Evolutionary conservation across 2,888 invertebrate genomes (phyloP).

Genomic region (Acanthosepion pharaonis): DNA sequence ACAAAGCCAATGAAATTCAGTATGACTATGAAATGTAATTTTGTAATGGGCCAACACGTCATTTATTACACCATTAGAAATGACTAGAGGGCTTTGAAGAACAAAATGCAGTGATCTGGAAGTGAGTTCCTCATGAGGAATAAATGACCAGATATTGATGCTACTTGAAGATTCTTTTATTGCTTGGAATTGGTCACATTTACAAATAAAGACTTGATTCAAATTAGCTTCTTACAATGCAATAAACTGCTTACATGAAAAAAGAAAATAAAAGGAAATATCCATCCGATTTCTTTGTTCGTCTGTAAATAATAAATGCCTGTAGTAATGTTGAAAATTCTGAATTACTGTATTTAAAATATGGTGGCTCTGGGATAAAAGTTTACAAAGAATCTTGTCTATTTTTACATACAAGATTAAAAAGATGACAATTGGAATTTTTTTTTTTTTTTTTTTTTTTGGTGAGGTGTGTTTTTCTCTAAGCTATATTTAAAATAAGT

Average conservation of each 20-base stretch:
- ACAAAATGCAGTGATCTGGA: not conserved
- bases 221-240: not conserved
- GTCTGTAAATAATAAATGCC: not conserved
- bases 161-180: not conserved
- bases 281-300: not conserved
- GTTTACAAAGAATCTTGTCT: not conserved
- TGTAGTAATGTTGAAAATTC: not conserved
- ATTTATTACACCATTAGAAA: not conserved
- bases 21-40: not conserved
- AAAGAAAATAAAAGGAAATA: not conserved
- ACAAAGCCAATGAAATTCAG: not conserved
- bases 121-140: not conserved
- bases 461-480: too few relatives aligned
- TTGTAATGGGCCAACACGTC: not conserved
- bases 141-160: not conserved
- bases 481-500: too few relatives aligned
- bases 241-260: not conserved
- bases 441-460: too few relatives aligned
- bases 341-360: not conserved
- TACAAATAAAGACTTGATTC: not conserved
- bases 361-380: not conserved
- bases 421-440: not conserved
- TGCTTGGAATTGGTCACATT: not conserved
- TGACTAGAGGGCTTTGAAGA: not conserved
- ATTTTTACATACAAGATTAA: not conserved